These are phyloP conservation scores for Cairina moschata DNA, from an alignment of 2,113 vertebrate genomes.

Conservation along the genomic window DNA sequence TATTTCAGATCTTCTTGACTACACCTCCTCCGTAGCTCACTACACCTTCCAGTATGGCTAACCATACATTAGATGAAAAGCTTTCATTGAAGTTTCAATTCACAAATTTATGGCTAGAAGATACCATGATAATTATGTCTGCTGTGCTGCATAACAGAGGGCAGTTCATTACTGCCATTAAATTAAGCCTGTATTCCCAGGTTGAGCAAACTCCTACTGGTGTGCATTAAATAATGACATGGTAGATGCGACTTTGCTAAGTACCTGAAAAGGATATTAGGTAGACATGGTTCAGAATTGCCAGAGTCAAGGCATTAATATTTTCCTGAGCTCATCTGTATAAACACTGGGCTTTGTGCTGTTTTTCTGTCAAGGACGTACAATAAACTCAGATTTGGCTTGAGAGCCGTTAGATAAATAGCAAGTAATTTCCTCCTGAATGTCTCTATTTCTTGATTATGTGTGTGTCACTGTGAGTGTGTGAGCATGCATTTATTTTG, in stretches of 20 bases:
- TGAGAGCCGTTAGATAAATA: neutral
- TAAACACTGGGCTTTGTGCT: neutral
- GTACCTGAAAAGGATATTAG: neutral
- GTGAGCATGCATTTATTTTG: slow-evolving; percentile 28
- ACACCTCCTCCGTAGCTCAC: neutral
- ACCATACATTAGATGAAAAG: neutral
- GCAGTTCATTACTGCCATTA: neutral
- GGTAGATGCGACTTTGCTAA: neutral
- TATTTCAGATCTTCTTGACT: neutral
- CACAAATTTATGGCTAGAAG: neutral
- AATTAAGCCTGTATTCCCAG: neutral
- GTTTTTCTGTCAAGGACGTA: slow-evolving; percentile 30
- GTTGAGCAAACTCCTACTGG: neutral
- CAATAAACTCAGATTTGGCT: slow-evolving; percentile 8
- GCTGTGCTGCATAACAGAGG: neutral
- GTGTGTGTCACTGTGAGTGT: neutral
- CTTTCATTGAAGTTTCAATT: neutral
- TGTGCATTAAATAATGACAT: neutral
- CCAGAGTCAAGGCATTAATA: neutral
- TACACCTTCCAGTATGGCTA: neutral
- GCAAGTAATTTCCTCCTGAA: slow-evolving; percentile 46
- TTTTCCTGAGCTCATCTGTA: neutral
- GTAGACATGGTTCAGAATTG: neutral
- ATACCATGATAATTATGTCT: neutral
- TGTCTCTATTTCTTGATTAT: slow-evolving; percentile 27